Evolutionary conservation across 2,888 invertebrate species (phyloP).

Genomic region (Yponomeuta sedellus): DNA sequence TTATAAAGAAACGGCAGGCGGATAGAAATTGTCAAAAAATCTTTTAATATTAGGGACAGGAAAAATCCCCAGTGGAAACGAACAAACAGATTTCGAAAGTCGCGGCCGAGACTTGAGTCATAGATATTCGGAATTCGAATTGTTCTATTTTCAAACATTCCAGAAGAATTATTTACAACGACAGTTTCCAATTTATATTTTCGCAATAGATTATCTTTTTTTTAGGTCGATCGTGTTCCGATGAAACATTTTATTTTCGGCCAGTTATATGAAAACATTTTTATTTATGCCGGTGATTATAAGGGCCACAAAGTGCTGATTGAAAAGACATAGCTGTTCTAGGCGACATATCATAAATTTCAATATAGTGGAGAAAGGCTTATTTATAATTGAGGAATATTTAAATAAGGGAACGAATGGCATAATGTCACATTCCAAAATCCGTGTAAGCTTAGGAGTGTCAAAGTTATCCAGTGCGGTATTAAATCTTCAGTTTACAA

Average conservation of each 20-base stretch:
- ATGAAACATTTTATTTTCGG: conserved; percentile 2
- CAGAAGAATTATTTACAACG: conserved; percentile 9
- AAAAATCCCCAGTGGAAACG: background rate
- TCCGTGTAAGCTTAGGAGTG: conserved; percentile 35
- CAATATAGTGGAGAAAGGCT: too few relatives aligned
- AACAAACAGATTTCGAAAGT: conserved; percentile 8
- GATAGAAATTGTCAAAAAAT: background rate
- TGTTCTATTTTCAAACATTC: conserved; percentile 14
- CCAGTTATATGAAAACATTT: background rate
- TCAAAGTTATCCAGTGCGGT: conserved; percentile 40
- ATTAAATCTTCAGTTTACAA: conserved; percentile 26
- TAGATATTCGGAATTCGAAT: conserved; percentile 6
- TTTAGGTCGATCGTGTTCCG: background rate
- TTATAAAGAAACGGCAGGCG: too few relatives aligned
- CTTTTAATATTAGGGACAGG: conserved; percentile 5
- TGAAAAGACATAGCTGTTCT: background rate
- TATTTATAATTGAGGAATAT: conserved; percentile 24
- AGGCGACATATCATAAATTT: background rate
- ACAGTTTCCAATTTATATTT: conserved; percentile 4
- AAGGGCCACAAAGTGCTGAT: background rate
- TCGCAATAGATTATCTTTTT: conserved; percentile 7
- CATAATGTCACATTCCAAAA: conserved; percentile 38
- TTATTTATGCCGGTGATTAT: background rate
- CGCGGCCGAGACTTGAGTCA: background rate
- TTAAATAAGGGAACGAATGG: conserved; percentile 21